Base-by-base conservation (phyloP, 2,888 invertebrate species). In the Oscheius onirici region DNA sequence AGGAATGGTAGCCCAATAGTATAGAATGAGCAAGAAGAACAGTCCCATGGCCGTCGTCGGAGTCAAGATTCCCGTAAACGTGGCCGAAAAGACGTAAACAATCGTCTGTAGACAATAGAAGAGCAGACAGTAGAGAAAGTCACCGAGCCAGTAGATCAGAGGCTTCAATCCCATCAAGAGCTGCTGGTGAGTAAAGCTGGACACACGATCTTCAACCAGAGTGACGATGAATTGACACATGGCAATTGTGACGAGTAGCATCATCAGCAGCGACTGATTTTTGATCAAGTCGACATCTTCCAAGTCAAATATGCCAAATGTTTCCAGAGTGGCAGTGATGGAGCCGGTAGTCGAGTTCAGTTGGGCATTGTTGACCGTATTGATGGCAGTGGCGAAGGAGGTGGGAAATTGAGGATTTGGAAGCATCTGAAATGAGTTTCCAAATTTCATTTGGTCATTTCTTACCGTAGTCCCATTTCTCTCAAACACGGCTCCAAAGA, bases 181-280 rank as follows among this genome's bases (percentile, higher is more conserved):
- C 67, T 83, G 78, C 76, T 82, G 83, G 69, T 84, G 81, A 52
- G 80, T 80, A 70, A 84, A 84, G 26, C 72, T 67, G 10, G 69
- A 60, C 2, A 66, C 40, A 10, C 73, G 74, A 8, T 84, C 84
- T 41, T 82, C 84, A 1, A 84, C 76, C 57, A 83, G 17, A 34
- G 73, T 72, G 55, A 79, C 72, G 11, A 75, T 54, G 17, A 80
- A 77, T 3, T 79, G 70, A 40, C 77, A 74, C 13, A 76, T 72
- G 51, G 81, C 66, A 51, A 76, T 57, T 1, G 81, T 73, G 54
- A 83, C 61, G 17, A 58, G 43, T 1, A 71, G 49, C 15, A 49
- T 15, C 11, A 65, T 15, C 28, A 65, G 40, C 1, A 52, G 11
- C 28, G 51, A 10, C 58, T 58, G 22, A 28, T 5, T 3, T 17